These are phyloP conservation scores for Dipodomys ordii DNA, from an alignment of 2,113 vertebrate genomes.

Conservation along the genomic window DNA sequence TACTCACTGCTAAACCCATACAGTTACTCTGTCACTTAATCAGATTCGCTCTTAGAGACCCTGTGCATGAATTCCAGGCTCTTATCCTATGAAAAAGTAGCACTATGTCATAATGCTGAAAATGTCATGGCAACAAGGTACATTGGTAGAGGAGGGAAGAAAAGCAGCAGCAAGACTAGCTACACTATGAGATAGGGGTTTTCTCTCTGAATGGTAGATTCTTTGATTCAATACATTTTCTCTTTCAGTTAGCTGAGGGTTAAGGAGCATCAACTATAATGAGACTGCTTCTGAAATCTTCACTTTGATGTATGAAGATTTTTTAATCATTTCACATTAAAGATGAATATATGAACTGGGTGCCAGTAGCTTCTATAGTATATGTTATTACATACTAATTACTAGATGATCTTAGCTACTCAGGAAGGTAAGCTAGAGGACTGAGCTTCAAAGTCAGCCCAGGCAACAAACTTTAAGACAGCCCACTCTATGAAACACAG, in stretches of 20 bases:
- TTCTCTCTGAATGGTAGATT: background rate
- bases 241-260: background rate
- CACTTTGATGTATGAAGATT: no score
- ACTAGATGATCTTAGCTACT: no score
- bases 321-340: background rate
- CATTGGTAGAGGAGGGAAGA: background rate
- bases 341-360: background rate
- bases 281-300: background rate
- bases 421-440: no score
- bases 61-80: background rate
- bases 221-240: conserved; percentile 13
- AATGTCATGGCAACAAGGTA: background rate
- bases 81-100: background rate
- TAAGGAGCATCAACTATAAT: background rate
- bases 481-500: no score
- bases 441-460: no score
- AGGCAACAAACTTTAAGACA: no score
- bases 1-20: background rate
- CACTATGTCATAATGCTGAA: background rate
- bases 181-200: background rate
- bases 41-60: background rate
- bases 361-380: no score
- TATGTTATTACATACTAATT: no score
- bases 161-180: no score
- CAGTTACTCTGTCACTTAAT: background rate